A percentile compares a stretch with the other conserved stretches of the same genome.
Conservation (phyloP, 2,888 invertebrate genomes). For the Drosophila acutilabella region DNA sequence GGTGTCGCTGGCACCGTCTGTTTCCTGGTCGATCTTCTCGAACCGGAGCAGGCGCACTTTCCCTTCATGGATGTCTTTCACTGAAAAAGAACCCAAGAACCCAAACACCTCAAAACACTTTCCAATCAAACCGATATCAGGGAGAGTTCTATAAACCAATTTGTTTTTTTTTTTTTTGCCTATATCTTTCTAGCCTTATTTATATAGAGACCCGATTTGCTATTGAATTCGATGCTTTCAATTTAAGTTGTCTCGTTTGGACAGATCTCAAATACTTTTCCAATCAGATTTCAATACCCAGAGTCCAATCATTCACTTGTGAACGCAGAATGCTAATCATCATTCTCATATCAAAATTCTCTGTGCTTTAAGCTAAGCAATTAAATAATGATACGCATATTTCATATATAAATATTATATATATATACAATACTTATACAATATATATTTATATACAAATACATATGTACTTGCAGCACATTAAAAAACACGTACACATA, state of each 20-base stretch:
- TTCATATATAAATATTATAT: slow-evolving; percentile 37
- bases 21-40: slow-evolving; percentile 90
- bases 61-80: slow-evolving; percentile 91
- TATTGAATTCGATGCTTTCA: not conserved
- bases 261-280: slow-evolving; percentile 30
- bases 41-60: slow-evolving; percentile 91
- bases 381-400: slow-evolving; percentile 47
- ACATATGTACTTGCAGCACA: slow-evolving; percentile 43
- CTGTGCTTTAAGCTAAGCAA: slow-evolving; percentile 80
- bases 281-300: not conserved
- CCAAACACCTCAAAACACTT: not conserved
- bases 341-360: slow-evolving; percentile 79
- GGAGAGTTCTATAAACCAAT: slow-evolving; percentile 26
- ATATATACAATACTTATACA: slow-evolving; percentile 42
- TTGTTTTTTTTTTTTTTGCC: no score
- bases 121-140: slow-evolving; percentile 23
- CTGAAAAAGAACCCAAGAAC: slow-evolving; percentile 37
- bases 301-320: slow-evolving; percentile 2
- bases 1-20: slow-evolving; percentile 95
- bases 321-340: slow-evolving; percentile 52
- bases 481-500: slow-evolving; percentile 22
- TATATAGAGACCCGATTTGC: not conserved
- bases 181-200: slow-evolving; percentile 63
- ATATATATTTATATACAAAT: slow-evolving; percentile 57
- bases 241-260: slow-evolving; percentile 16